Percentiles rank a stretch among this genome's conserved stretches.
These are phyloP conservation scores for Anoura caudifer DNA, from an alignment of 2,113 vertebrate genomes.

Conservation along the genomic window DNA sequence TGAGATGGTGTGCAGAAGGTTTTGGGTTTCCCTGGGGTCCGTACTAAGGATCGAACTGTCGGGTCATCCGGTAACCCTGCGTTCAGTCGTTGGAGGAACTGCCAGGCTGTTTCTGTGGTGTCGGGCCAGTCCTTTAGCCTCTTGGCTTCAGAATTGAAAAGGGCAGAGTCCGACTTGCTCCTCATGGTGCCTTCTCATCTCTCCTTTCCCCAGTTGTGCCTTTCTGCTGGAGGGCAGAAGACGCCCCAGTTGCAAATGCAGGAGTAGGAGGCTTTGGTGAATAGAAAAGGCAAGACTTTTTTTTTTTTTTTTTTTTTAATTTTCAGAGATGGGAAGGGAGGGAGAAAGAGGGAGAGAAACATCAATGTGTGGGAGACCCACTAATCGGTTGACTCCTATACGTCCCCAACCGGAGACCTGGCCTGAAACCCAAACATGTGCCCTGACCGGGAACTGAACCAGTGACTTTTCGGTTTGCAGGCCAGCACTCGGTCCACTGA, in stretches of 20 bases:
- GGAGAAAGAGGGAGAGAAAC: too few species aligned
- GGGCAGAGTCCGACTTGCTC: neutral
- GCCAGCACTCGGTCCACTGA: too few species aligned
- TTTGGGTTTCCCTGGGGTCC: neutral
- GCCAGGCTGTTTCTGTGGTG: neutral
- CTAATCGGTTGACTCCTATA: too few species aligned
- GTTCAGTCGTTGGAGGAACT: neutral
- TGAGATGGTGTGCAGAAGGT: neutral
- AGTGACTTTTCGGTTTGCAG: too few species aligned
- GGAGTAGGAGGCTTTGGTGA: neutral
- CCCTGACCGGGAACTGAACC: too few species aligned
- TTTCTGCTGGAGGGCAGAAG: neutral
- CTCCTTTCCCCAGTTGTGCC: neutral
- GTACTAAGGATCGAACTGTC: neutral
- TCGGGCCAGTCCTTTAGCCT: neutral
- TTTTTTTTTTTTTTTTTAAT: too few species aligned
- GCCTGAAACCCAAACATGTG: too few species aligned
- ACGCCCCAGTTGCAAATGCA: neutral
- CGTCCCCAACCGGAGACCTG: too few species aligned
- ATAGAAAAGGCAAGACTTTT: neutral
- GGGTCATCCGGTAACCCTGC: too few species aligned
- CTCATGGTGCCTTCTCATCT: too few species aligned
- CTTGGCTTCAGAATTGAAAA: neutral
- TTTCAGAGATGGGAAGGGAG: too few species aligned
- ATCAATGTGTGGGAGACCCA: too few species aligned